A percentile compares a stretch with the other conserved stretches of the same genome.
Evolutionary conservation across 2,888 invertebrate species (phyloP).

Genomic region (Hyles lineata): DNA sequence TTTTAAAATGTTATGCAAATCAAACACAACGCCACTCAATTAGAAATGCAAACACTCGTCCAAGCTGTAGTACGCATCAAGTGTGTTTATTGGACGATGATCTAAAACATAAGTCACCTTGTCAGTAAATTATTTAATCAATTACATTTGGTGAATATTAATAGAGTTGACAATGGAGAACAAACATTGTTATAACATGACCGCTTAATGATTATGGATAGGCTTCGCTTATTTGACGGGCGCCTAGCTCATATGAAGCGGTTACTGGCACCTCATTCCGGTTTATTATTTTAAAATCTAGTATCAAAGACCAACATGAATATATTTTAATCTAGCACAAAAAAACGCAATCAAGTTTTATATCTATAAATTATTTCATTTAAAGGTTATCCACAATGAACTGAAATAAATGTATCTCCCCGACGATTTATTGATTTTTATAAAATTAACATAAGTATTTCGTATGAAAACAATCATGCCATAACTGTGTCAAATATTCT

Average conservation of each 20-base stretch:
- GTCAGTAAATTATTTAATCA: conserved; percentile 42
- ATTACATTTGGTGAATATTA: conserved; percentile 39
- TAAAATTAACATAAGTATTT: conserved; percentile 15
- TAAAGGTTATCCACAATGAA: background rate
- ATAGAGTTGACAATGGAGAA: conserved; percentile 33
- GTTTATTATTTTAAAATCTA: background rate
- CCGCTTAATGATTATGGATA: background rate
- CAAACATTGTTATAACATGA: background rate
- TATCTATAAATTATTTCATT: background rate
- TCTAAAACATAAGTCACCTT: conserved; percentile 51
- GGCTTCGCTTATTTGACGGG: background rate
- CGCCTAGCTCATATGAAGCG: too few species aligned
- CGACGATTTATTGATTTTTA: background rate
- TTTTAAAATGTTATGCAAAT: conserved; percentile 16
- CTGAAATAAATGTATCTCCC: background rate
- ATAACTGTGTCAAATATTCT: background rate
- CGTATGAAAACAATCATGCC: background rate
- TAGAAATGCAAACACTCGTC: conserved; percentile 25
- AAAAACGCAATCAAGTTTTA: background rate
- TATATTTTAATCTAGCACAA: background rate
- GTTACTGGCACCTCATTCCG: background rate
- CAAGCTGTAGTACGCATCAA: background rate
- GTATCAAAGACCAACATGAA: background rate
- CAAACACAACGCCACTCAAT: conserved; percentile 11
- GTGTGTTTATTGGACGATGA: conserved; percentile 27